Evolutionary conservation across 2,888 invertebrate genomes (phyloP), one percentile per base, ranked within the genome.

Genomic region (Hemistola chrysoprasaria): DNA sequence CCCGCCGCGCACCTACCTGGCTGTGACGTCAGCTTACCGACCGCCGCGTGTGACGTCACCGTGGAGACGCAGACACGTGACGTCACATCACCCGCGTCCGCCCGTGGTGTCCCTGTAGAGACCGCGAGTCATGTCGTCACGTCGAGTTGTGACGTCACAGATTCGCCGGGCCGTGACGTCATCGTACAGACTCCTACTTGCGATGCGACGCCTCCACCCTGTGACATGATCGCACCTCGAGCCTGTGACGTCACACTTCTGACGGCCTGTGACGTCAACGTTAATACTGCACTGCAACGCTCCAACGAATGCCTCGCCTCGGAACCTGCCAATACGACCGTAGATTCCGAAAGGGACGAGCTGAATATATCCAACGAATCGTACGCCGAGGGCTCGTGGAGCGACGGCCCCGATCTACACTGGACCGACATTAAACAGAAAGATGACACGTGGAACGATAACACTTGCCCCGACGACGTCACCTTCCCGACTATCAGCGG

Each of bases 401-500:
- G 78, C 50, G 83, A 83, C 37, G 71, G 65, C 16, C 16, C 16
- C n/a, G n/a, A 53, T 59, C 72, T 71, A 8, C 76, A 78, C 38
- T 86, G 80, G 72, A 75, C 78, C 1, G 83, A 83, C 39, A 71
- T 78, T 28, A 77, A 75, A 10, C 16, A 16, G 8, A 68, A 50
- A 8, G 94, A 94, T 8, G 94, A 94, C 66, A 95, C 95, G 0
- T 95, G 95, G 95, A 95, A 94, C 62, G 95, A 95, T 38, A 93
- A 95, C 70, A 92, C 93, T 0, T 93, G 93, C 34, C 94, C 94
- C 0, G 94, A 95, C 69, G 95, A 95, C 67, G 88, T 94, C 21
- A 94, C 95, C 0, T 95, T 95, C 71, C 95, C 95, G 0, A 95
- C 94, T 32, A 92, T 95, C 37, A 95, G 95, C 53, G 92, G 94